phyloP scores from a whole-genome alignment of 2,797 vertebrate genomes.

The Spheniscus humboldti region DNA sequence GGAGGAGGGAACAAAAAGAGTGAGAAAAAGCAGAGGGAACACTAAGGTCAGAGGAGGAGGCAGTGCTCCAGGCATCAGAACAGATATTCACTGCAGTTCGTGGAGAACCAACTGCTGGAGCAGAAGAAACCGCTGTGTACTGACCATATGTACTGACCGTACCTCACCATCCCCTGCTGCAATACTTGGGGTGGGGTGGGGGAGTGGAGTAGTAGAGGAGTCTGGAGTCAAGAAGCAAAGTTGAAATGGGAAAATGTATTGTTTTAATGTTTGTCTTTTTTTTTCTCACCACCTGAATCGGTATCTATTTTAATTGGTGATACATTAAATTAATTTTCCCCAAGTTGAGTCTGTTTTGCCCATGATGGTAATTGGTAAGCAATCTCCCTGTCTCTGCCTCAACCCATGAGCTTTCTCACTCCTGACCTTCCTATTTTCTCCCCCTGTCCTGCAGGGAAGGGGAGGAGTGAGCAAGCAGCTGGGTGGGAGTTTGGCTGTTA shows the following conservation, averaged over 20 bases:
- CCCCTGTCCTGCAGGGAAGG: not conserved
- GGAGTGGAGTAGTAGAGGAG: too few relatives aligned
- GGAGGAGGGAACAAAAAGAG: not conserved
- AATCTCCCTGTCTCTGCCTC: not conserved
- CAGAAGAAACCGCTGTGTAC: not conserved
- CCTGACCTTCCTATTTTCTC: not conserved
- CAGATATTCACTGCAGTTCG: not conserved
- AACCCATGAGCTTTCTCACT: not conserved
- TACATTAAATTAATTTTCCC: not conserved
- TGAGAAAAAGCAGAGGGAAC: not conserved
- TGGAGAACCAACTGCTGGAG: not conserved
- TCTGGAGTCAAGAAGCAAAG: not conserved
- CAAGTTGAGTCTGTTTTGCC: not conserved
- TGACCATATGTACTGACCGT: fast-evolving
- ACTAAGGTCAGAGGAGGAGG: not conserved
- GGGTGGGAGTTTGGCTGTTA: not conserved
- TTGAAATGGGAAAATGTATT: not conserved
- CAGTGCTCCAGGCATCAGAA: not conserved
- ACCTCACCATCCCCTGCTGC: not conserved
- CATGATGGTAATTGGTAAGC: not conserved
- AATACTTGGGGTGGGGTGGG: fast-evolving
- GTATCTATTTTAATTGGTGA: not conserved
- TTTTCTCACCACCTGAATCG: not conserved
- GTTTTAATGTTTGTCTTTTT: not conserved
- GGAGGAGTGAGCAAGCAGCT: not conserved